Evolutionary conservation across 2,797 vertebrate genomes (phyloP).

Genomic region (Alauda arvensis): DNA sequence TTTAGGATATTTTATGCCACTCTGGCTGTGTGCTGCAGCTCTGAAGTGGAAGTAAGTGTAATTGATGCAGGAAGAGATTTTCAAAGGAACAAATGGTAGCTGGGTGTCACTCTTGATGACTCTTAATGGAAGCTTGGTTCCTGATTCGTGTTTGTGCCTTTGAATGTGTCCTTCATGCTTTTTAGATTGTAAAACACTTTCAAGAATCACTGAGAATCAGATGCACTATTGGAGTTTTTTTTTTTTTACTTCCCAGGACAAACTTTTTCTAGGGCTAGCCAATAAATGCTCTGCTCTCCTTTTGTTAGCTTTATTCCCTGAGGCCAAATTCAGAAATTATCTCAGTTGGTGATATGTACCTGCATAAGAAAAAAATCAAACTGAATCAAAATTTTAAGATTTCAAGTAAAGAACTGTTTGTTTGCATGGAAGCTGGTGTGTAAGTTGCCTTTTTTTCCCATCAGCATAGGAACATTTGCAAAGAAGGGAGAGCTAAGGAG

Average conservation of each 20-base stretch:
- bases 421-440: neutral
- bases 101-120: neutral
- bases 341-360: neutral
- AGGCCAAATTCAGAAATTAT: neutral
- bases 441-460: neutral
- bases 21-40: neutral
- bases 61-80: conserved; percentile 22
- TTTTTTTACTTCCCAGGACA: neutral
- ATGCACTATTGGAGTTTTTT: neutral
- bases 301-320: neutral
- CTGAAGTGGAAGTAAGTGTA: conserved; percentile 10
- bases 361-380: neutral
- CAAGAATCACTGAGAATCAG: neutral
- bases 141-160: conserved; percentile 9
- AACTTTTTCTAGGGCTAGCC: neutral
- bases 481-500: neutral
- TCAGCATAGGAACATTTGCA: neutral
- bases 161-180: neutral
- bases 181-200: conserved; percentile 6
- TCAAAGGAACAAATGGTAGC: conserved; percentile 10
- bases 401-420: neutral
- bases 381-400: neutral
- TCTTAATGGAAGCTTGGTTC: neutral
- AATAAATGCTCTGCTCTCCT: neutral
- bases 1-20: neutral